Percentiles rank a stretch among this genome's conserved stretches.
Conservation (phyloP, 2,888 invertebrate species). For the Phyto melanocephala region DNA sequence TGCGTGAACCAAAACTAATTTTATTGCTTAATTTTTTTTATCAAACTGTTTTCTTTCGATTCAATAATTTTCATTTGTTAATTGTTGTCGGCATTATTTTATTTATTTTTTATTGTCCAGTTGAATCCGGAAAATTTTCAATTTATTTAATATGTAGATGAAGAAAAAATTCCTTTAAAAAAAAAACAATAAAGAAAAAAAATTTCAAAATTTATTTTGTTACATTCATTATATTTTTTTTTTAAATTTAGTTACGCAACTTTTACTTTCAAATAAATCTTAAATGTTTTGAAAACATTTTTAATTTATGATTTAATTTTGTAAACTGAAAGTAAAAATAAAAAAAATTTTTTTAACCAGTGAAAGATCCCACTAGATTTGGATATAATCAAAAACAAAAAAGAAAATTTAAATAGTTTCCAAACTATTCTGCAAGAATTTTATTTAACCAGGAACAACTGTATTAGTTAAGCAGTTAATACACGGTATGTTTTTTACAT, state of each 20-base stretch:
- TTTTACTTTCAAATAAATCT: constrained; percentile 46
- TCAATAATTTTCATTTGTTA: background rate
- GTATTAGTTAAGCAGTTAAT: no score
- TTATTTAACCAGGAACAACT: no score
- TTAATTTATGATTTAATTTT: constrained; percentile 61
- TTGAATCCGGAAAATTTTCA: constrained; percentile 73
- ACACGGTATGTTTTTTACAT: no score
- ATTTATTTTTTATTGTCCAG: constrained; percentile 32
- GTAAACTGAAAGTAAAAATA: constrained; percentile 12
- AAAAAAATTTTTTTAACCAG: background rate
- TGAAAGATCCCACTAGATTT: background rate
- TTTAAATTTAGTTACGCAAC: constrained; percentile 41
- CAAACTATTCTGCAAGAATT: no score
- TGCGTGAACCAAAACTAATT: constrained; percentile 78
- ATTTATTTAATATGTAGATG: constrained; percentile 66
- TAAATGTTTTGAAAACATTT: constrained; percentile 60
- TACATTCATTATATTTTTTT: background rate
- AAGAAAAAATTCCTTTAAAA: constrained; percentile 4
- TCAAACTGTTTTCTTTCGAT: constrained; percentile 31
- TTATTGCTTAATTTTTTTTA: constrained; percentile 79
- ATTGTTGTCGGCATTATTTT: constrained; percentile 17
- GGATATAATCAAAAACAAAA: no score
- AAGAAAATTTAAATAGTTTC: no score
- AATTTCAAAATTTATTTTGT: background rate
- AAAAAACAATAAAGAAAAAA: background rate